These are phyloP conservation scores for Hemicentrotus pulcherrimus DNA, from an alignment of 35 echinoderm and acorn worm species.

Conservation along the genomic window DNA sequence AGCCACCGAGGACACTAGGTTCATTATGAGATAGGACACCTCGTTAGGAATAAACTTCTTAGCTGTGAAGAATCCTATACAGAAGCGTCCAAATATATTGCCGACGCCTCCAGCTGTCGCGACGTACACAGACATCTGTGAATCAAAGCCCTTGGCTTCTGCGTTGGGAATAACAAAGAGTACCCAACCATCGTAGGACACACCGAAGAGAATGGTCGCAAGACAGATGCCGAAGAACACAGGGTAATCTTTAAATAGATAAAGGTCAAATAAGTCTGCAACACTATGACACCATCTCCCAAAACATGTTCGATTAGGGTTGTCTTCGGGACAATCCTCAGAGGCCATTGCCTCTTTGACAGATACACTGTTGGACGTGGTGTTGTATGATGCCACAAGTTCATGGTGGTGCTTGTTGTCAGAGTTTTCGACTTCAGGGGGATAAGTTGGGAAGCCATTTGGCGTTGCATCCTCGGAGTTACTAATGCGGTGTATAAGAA, in stretches of 20 bases:
- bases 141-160: slow-evolving; percentile 30
- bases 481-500: background rate
- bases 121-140: slow-evolving; percentile 7
- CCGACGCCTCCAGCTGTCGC: slow-evolving; percentile 35
- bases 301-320: background rate
- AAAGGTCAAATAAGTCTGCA: slow-evolving; percentile 12
- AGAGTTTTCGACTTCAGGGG: background rate
- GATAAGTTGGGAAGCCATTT: background rate
- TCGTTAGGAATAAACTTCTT: background rate
- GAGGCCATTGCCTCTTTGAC: background rate
- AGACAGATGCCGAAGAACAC: slow-evolving; percentile 40
- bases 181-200: slow-evolving; percentile 41
- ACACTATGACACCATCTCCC: background rate
- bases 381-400: background rate
- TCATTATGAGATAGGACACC: slow-evolving; percentile 12
- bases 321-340: background rate
- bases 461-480: background rate
- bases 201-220: slow-evolving; percentile 33
- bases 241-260: slow-evolving; percentile 27
- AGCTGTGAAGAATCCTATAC: slow-evolving; percentile 29
- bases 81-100: slow-evolving; percentile 27
- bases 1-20: background rate
- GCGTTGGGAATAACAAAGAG: slow-evolving; percentile 43
- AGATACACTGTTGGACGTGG: background rate
- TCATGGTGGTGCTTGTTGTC: background rate